These are phyloP conservation scores for Drosophila parabipectinata DNA, from an alignment of 1,140 invertebrate species.

Conservation along the genomic window DNA sequence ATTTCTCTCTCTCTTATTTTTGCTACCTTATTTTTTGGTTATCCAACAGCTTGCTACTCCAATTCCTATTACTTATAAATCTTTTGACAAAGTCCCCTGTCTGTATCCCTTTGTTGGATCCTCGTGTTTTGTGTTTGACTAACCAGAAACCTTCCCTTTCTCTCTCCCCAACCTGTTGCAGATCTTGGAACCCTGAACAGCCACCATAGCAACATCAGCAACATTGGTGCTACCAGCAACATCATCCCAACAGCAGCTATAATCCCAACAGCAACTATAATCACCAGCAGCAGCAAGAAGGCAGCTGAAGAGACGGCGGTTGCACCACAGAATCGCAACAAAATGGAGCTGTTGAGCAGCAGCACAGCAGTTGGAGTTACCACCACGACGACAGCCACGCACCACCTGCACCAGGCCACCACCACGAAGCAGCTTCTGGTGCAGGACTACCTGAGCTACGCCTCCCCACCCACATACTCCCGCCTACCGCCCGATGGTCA, in stretches of 20 bases:
- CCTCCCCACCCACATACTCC: conserved; percentile 85
- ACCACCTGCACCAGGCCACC: conserved; percentile 43
- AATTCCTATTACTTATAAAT: conserved; percentile 54
- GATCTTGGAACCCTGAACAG: conserved; percentile 74
- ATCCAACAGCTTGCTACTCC: conserved; percentile 58
- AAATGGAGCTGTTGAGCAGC: conserved; percentile 80
- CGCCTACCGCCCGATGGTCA: conserved; percentile 94
- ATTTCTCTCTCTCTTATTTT: conserved; percentile 15
- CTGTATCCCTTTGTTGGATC: conserved; percentile 24
- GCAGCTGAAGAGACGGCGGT: conserved; percentile 7
- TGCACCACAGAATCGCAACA: conserved; percentile 39
- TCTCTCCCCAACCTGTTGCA: conserved; percentile 29
- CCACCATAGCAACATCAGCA: conserved; percentile 54
- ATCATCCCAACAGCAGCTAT: conserved; percentile 36
- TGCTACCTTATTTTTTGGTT: conserved; percentile 20
- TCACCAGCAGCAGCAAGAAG: conserved; percentile 20
- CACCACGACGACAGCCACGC: conserved; percentile 40
- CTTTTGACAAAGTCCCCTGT: background rate
- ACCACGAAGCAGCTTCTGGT: conserved; percentile 73
- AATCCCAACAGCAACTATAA: conserved; percentile 25
- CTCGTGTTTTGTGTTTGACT: conserved; percentile 53
- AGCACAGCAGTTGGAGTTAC: conserved; percentile 25
- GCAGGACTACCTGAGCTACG: conserved; percentile 79
- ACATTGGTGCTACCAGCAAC: conserved; percentile 22
- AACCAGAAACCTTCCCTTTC: conserved; percentile 38